phyloP scores from a whole-genome alignment of 2,888 invertebrate species.

The Pachycephus smyrnensis region DNA sequence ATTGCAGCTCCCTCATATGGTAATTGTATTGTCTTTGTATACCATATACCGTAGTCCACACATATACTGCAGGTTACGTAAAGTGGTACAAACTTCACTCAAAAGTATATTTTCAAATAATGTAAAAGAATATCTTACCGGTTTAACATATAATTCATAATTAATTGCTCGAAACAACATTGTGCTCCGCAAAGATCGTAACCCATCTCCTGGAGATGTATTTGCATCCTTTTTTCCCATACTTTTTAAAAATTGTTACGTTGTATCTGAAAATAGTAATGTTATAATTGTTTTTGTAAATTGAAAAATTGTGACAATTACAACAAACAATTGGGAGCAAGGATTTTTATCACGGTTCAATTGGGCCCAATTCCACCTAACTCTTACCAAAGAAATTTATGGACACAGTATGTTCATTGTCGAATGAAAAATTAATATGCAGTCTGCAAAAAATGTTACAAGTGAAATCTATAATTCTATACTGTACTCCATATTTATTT shows the following conservation, averaged over 20 bases:
- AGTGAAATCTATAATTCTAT: background rate
- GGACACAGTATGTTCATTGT: background rate
- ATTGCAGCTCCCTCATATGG: background rate
- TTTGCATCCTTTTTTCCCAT: background rate
- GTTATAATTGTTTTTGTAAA: background rate
- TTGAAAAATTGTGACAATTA: too few relatives aligned
- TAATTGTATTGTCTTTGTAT: background rate
- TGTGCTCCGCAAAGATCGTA: slow-evolving; percentile 80
- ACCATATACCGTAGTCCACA: background rate
- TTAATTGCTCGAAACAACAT: slow-evolving; percentile 84
- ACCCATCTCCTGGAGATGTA: slow-evolving; percentile 77
- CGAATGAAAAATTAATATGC: background rate
- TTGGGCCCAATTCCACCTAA: background rate
- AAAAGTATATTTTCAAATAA: background rate
- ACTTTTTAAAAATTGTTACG: background rate
- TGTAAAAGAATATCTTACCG: slow-evolving; percentile 73
- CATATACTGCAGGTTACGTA: background rate
- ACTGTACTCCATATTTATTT: background rate
- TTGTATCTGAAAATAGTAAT: background rate
- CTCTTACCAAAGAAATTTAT: background rate
- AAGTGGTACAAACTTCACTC: background rate
- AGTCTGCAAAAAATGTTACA: background rate
- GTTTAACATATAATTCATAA: slow-evolving; percentile 90
- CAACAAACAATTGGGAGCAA: background rate
- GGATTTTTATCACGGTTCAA: background rate